Conservation (phyloP, 2,888 invertebrate genomes). For the Stenodera caucasica region DNA sequence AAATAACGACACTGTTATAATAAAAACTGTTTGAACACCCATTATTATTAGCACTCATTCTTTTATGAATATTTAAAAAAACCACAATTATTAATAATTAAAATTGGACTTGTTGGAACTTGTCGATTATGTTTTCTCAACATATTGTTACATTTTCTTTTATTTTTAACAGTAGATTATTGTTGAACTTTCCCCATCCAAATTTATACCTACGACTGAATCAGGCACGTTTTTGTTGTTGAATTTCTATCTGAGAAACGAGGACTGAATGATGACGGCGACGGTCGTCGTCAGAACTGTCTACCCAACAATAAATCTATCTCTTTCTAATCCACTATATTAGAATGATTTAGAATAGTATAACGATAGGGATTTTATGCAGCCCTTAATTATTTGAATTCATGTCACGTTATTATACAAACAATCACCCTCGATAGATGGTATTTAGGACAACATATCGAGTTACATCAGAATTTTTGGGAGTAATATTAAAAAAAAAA, state of each 20-base stretch:
- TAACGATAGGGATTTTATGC: background rate
- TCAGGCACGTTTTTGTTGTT: slow-evolving; percentile 6
- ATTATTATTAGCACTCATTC: slow-evolving; percentile 35
- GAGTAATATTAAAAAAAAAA: too few relatives aligned
- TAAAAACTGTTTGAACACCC: slow-evolving; percentile 32
- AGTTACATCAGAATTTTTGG: background rate
- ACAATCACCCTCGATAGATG: background rate
- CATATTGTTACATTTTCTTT: background rate
- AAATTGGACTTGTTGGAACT: background rate
- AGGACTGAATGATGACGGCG: slow-evolving; percentile 5
- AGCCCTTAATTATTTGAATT: background rate
- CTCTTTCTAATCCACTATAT: background rate
- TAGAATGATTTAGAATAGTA: background rate
- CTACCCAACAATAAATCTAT: background rate
- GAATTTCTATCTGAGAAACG: background rate
- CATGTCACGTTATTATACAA: background rate
- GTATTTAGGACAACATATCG: background rate
- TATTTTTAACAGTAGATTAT: background rate
- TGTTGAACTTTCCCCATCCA: background rate
- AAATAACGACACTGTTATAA: slow-evolving; percentile 36
- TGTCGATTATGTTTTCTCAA: too few relatives aligned
- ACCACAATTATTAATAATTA: too few relatives aligned
- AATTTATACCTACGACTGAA: slow-evolving; percentile 5
- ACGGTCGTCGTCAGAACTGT: background rate
- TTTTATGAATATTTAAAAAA: slow-evolving; percentile 23